Evolutionary conservation across 2,888 invertebrate genomes (phyloP).

Genomic region (Athrips mouffetella): DNA sequence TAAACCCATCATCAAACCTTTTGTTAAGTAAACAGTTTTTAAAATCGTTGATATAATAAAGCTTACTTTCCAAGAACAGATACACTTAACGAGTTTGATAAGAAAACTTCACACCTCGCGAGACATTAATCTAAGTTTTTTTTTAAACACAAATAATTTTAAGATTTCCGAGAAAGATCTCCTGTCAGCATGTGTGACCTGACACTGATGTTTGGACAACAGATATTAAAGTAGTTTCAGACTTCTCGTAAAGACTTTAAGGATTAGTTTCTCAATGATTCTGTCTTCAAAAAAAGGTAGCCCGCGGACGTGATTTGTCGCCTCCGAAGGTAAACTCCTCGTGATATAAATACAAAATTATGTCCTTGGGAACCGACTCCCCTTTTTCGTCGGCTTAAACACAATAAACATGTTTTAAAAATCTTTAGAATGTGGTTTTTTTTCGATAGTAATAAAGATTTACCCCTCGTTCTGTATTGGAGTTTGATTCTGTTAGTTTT

Average conservation of each 20-base stretch:
- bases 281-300: slow-evolving; percentile 19
- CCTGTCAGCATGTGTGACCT: slow-evolving; percentile 35
- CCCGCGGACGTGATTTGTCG: slow-evolving; percentile 49
- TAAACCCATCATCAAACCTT: slow-evolving; percentile 10
- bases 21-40: slow-evolving; percentile 8
- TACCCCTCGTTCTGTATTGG: slow-evolving; percentile 24
- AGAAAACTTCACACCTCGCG: slow-evolving; percentile 57
- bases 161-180: slow-evolving; percentile 49
- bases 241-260: slow-evolving; percentile 16
- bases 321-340: slow-evolving; percentile 37
- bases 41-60: slow-evolving; percentile 19
- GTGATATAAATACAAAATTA: slow-evolving; percentile 51
- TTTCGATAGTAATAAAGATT: slow-evolving; percentile 43
- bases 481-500: slow-evolving; percentile 28
- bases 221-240: slow-evolving; percentile 18
- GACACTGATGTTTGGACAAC: slow-evolving; percentile 33
- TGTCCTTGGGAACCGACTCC: slow-evolving; percentile 60
- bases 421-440: slow-evolving; percentile 43
- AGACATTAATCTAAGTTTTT: slow-evolving; percentile 57
- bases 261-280: slow-evolving; percentile 20
- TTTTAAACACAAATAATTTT: slow-evolving; percentile 44
- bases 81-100: slow-evolving; percentile 31
- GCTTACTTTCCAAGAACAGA: slow-evolving; percentile 32
- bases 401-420: slow-evolving; percentile 52
- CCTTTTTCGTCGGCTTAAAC: slow-evolving; percentile 38